Conservation (phyloP, 1,140 invertebrate species). For the Zophobas atratus region DNA sequence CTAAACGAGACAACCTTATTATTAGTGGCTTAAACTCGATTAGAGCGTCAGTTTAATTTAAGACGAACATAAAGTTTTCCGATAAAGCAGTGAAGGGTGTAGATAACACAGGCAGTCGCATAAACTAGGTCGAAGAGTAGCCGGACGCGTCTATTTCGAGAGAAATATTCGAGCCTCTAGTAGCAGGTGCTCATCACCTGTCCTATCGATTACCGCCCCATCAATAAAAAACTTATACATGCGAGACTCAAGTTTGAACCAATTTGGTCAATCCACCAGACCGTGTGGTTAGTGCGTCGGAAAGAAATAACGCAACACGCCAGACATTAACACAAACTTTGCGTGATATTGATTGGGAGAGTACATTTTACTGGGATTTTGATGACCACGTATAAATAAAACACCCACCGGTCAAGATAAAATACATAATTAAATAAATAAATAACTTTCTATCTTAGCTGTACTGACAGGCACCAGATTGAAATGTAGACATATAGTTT, state of each 20-base stretch:
- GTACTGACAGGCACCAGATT: too few relatives aligned
- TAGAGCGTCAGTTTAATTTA: conserved; percentile 35
- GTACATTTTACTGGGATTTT: too few relatives aligned
- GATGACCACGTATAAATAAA: too few relatives aligned
- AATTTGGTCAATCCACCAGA: conserved; percentile 36
- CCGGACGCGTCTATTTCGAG: conserved; percentile 40
- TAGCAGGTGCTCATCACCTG: conserved; percentile 40
- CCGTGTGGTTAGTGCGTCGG: conserved; percentile 24
- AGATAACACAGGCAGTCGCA: conserved; percentile 18
- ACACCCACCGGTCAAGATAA: too few relatives aligned
- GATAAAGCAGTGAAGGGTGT: conserved; percentile 34
- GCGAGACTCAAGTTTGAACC: conserved; percentile 34
- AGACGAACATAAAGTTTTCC: conserved; percentile 6
- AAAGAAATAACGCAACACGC: conserved; percentile 17
- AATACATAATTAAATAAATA: too few relatives aligned
- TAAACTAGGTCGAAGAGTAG: conserved; percentile 34
- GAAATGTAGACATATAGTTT: too few relatives aligned
- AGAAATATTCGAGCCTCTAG: conserved; percentile 32
- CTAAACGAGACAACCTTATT: conserved; percentile 21
- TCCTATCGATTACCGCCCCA: conserved; percentile 32
- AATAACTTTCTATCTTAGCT: too few relatives aligned
- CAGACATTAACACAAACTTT: conserved; percentile 8
- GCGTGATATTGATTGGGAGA: conserved; percentile 12
- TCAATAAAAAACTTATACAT: conserved; percentile 42
- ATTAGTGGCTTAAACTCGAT: conserved; percentile 20